Percentiles rank a stretch among this genome's conserved stretches.
Evolutionary conservation across 2,888 invertebrate genomes (phyloP).

Genomic region (Sarcophaga variegata): DNA sequence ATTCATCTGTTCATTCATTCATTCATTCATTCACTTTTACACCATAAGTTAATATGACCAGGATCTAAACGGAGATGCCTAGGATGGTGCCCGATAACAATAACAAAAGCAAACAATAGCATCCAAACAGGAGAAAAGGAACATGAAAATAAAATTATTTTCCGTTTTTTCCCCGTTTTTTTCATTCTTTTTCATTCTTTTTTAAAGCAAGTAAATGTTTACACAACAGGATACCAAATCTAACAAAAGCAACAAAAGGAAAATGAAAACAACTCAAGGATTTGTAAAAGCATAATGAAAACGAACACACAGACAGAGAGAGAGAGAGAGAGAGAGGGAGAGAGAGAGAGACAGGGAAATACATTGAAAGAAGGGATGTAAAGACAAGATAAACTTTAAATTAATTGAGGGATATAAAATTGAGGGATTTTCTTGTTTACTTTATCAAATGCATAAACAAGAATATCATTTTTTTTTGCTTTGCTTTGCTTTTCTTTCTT

Average conservation of each 20-base stretch:
- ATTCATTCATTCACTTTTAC: slow-evolving; percentile 37
- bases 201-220: slow-evolving; percentile 56
- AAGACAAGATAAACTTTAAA: slow-evolving; percentile 58
- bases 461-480: no score
- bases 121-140: slow-evolving; percentile 15
- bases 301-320: not conserved
- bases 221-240: slow-evolving; percentile 62
- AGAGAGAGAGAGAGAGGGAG: slow-evolving; percentile 19
- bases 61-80: slow-evolving; percentile 28
- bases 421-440: slow-evolving; percentile 51
- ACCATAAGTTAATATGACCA: slow-evolving; percentile 59
- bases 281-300: not conserved
- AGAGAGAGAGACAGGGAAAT: slow-evolving; percentile 31
- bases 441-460: slow-evolving; percentile 18
- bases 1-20: slow-evolving; percentile 35
- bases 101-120: slow-evolving; percentile 27
- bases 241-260: slow-evolving; percentile 6
- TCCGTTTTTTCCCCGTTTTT: not conserved
- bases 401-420: slow-evolving; percentile 62
- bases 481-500: no score
- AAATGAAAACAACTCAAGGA: not conserved
- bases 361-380: slow-evolving; percentile 38
- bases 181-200: not conserved
- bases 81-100: slow-evolving; percentile 21
- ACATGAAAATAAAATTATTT: slow-evolving; percentile 58